These are phyloP conservation scores for Mus minutoides DNA, from an alignment of 2,797 vertebrate genomes.

Conservation along the genomic window DNA sequence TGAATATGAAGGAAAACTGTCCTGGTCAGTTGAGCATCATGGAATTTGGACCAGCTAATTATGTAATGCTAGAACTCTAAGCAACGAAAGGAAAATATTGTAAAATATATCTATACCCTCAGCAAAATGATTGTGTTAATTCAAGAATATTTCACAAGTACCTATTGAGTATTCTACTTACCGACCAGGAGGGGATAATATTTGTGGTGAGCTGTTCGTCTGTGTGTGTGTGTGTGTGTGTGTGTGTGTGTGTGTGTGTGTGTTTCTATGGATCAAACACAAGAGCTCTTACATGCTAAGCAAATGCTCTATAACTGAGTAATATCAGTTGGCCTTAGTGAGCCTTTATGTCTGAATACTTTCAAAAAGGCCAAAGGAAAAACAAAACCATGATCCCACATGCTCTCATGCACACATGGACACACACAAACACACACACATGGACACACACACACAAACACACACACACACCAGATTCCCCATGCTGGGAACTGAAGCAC, in stretches of 20 bases:
- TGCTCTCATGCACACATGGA: too few species aligned
- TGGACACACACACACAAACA: neutral
- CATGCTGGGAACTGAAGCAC: neutral
- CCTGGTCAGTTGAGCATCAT: neutral
- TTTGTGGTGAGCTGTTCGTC: neutral
- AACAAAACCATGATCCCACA: neutral
- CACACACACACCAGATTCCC: neutral
- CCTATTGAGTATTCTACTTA: neutral
- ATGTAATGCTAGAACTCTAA: neutral
- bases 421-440: neutral
- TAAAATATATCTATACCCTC: neutral
- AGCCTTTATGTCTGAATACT: constrained; percentile 15
- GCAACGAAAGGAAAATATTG: constrained; percentile 4
- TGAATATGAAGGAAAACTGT: neutral
- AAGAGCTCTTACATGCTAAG: neutral
- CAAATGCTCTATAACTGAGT: neutral
- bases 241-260: neutral
- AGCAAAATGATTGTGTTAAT: neutral
- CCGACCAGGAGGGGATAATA: neutral
- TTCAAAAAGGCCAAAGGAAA: neutral
- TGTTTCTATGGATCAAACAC: neutral
- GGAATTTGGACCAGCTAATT: constrained; percentile 16
- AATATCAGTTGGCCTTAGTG: neutral
- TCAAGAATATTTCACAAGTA: constrained; percentile 10
- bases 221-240: neutral